phyloP scores from a whole-genome alignment of 2,797 vertebrate species.

The Peromyscus eremicus region DNA sequence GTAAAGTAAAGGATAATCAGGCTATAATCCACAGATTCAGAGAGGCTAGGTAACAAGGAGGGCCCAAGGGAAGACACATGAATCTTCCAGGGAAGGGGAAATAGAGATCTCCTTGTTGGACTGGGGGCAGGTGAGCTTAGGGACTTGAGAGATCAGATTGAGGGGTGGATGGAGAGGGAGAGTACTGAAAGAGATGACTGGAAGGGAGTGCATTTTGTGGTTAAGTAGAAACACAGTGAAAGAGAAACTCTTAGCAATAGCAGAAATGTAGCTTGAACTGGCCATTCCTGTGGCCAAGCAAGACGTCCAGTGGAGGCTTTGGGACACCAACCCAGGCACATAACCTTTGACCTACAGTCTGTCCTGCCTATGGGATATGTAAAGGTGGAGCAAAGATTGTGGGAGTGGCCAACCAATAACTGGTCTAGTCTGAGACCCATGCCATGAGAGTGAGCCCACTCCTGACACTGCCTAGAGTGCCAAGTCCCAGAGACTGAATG shows the following conservation, averaged over 20 bases:
- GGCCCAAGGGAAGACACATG: rapidly evolving
- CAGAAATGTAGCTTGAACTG: background rate
- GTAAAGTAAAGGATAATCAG: background rate
- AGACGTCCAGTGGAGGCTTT: background rate
- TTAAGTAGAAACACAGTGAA: too few species aligned
- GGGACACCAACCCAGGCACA: background rate
- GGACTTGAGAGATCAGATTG: too few species aligned
- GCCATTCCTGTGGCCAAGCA: background rate
- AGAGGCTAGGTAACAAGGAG: background rate
- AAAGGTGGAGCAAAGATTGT: background rate
- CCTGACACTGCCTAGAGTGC: background rate
- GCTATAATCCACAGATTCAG: background rate
- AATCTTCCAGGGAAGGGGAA: too few species aligned
- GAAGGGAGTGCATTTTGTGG: too few species aligned
- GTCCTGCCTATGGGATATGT: background rate
- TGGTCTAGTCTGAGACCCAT: background rate
- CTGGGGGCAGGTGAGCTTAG: too few species aligned
- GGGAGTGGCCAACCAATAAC: background rate
- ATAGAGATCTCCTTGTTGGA: too few species aligned
- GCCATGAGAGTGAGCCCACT: background rate
- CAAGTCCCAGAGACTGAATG: background rate
- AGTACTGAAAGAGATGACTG: too few species aligned
- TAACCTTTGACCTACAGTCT: too few species aligned
- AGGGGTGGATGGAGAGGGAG: too few species aligned
- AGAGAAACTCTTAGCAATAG: background rate